Conservation (phyloP, 2,888 invertebrate species). For the Orthosia gracilis region DNA sequence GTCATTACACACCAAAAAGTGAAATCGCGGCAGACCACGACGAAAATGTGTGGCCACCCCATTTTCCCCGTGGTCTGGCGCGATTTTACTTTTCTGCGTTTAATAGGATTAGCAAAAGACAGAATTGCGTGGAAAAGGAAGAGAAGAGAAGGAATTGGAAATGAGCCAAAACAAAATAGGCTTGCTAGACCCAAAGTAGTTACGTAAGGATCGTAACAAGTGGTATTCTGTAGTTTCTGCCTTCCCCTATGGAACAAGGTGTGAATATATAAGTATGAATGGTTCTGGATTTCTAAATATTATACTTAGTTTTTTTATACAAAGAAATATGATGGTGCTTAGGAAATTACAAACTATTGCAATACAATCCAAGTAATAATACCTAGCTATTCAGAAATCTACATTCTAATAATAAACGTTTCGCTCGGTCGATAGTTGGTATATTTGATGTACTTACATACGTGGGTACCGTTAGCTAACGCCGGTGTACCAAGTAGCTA, state of each 20-base stretch:
- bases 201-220: neutral
- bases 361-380: slow-evolving; percentile 12
- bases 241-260: neutral
- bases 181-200: too few relatives aligned
- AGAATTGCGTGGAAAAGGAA: neutral
- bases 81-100: too few relatives aligned
- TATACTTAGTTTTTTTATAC: neutral
- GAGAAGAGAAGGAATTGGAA: too few relatives aligned
- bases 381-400: slow-evolving; percentile 18
- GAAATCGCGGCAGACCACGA: neutral
- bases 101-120: neutral
- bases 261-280: neutral
- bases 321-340: too few relatives aligned
- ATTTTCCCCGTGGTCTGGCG: too few relatives aligned
- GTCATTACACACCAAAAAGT: neutral
- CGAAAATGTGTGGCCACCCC: too few relatives aligned
- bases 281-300: too few relatives aligned
- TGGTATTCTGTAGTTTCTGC: neutral
- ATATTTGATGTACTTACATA: slow-evolving; percentile 37
- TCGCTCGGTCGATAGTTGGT: slow-evolving; percentile 25
- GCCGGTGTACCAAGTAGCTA: slow-evolving; percentile 40
- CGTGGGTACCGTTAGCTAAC: slow-evolving; percentile 33
- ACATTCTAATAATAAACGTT: slow-evolving; percentile 42
- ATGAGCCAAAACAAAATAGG: neutral
- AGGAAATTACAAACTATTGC: slow-evolving; percentile 2